These are phyloP conservation scores for Cenopis cana DNA, from an alignment of 2,888 invertebrate genomes.

Conservation along the genomic window DNA sequence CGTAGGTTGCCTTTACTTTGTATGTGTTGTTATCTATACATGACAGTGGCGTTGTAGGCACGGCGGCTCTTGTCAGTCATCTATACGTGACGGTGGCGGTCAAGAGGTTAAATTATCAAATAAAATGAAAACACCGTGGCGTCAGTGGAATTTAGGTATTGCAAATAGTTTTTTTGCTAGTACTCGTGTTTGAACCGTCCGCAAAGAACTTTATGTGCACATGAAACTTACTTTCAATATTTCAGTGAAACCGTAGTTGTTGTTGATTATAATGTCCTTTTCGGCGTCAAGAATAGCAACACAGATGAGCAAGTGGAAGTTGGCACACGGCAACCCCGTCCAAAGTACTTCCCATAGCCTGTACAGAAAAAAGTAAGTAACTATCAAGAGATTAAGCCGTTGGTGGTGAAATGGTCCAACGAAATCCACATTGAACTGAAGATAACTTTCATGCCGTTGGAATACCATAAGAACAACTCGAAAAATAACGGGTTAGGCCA, in stretches of 20 bases:
- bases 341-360: slow-evolving; percentile 97
- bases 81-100: too few relatives aligned
- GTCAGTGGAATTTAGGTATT: too few relatives aligned
- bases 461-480: not conserved
- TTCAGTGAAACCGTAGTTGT: slow-evolving; percentile 97
- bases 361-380: slow-evolving; percentile 48
- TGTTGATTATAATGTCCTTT: slow-evolving; percentile 94
- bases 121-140: too few relatives aligned
- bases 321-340: slow-evolving; percentile 97
- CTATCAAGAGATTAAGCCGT: not conserved
- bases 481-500: not conserved
- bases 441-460: not conserved
- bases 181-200: too few relatives aligned
- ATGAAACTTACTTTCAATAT: slow-evolving; percentile 91
- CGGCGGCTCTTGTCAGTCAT: too few relatives aligned
- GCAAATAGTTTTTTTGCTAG: not conserved
- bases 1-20: too few relatives aligned
- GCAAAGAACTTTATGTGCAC: not conserved
- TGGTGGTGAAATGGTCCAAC: not conserved
- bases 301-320: slow-evolving; percentile 97
- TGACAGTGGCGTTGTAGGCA: too few relatives aligned
- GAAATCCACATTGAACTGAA: not conserved
- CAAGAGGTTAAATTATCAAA: not conserved
- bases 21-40: too few relatives aligned
- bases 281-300: slow-evolving; percentile 97